These are phyloP conservation scores for Charadrius vociferus DNA, from an alignment of 2,113 vertebrate genomes.

Conservation along the genomic window DNA sequence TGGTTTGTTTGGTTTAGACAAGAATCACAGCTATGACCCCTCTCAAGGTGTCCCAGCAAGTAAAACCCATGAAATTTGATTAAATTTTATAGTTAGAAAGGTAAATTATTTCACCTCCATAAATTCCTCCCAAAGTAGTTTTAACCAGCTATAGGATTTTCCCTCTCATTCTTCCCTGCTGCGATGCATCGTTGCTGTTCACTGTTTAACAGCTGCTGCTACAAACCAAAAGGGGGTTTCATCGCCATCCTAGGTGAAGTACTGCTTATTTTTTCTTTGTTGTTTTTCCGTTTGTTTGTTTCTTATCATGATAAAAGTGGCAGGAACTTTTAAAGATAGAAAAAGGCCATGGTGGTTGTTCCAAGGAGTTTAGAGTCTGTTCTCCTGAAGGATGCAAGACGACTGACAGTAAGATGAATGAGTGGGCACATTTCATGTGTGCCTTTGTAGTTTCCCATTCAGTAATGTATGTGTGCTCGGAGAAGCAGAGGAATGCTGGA, in stretches of 20 bases:
- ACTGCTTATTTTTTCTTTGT: background rate
- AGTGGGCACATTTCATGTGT: background rate
- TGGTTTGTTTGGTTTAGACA: background rate
- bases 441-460: background rate
- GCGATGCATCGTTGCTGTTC: background rate
- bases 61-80: background rate
- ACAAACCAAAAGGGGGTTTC: background rate
- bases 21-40: background rate
- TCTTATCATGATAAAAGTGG: background rate
- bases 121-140: background rate
- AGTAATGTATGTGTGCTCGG: background rate
- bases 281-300: background rate
- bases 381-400: background rate
- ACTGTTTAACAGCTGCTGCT: slow-evolving; percentile 8
- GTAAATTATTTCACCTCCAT: background rate
- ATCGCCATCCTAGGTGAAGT: background rate
- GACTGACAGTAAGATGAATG: background rate
- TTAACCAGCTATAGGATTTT: background rate
- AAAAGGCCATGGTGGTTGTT: background rate
- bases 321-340: background rate
- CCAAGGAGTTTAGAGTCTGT: background rate
- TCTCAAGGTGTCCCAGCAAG: background rate
- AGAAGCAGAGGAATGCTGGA: background rate
- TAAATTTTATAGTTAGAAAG: background rate
- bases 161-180: background rate